Evolutionary conservation across 2,113 vertebrate species (phyloP).

Genomic region (Crotalus horridus): DNA sequence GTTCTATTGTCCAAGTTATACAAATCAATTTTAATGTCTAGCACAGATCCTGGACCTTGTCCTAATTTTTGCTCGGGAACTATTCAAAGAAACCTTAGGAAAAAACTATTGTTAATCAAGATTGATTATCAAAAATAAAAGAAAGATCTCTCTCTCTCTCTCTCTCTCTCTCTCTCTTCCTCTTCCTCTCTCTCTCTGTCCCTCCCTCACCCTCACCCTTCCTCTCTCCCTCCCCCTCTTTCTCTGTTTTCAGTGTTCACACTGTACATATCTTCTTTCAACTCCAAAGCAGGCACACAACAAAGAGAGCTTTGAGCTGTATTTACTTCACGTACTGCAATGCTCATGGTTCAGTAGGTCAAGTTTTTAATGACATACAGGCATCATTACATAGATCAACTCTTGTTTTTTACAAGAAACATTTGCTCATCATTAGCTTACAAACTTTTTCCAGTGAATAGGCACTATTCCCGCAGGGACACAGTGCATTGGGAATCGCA

Average conservation of each 20-base stretch:
- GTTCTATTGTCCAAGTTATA: not conserved
- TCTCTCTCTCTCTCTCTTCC: too few relatives aligned
- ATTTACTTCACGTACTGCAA: not conserved
- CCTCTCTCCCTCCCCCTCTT: too few relatives aligned
- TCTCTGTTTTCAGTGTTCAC: not conserved
- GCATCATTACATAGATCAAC: not conserved
- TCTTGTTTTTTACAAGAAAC: not conserved
- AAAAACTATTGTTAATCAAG: not conserved
- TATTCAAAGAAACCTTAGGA: not conserved
- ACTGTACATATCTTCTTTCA: not conserved
- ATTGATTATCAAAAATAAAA: not conserved
- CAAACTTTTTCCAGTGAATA: not conserved
- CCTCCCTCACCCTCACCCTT: too few relatives aligned
- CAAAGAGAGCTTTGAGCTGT: not conserved
- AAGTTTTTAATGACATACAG: not conserved
- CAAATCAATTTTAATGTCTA: not conserved
- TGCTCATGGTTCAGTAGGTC: not conserved
- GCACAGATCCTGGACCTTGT: not conserved
- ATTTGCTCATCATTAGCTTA: not conserved
- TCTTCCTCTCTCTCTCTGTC: not conserved
- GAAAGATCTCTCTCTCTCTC: not conserved
- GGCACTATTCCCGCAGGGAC: not conserved
- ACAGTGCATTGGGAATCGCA: not conserved
- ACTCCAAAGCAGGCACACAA: not conserved
- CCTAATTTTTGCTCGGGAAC: not conserved